Evolutionary conservation across 2,888 invertebrate species (phyloP).

Genomic region (Hirtodrosophila trivittata): DNA sequence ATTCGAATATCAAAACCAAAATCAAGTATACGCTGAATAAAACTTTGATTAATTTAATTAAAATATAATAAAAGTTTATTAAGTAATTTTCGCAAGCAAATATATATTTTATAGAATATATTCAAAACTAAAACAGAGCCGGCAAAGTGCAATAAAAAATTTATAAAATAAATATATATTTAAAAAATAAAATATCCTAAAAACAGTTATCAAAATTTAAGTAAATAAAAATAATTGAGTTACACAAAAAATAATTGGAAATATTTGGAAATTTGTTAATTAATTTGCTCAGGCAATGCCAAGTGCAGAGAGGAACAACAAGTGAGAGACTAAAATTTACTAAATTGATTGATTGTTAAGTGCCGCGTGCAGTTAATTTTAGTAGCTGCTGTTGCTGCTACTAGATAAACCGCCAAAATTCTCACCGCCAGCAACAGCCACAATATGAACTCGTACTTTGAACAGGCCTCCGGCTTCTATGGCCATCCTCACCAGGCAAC

Average conservation of each 20-base stretch:
- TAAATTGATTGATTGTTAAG: conserved; percentile 23
- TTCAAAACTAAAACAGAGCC: conserved; percentile 32
- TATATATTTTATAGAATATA: conserved; percentile 27
- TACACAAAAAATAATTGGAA: conserved; percentile 16
- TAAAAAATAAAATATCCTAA: neutral
- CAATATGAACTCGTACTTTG: conserved; percentile 97
- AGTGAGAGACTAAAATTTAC: conserved; percentile 1
- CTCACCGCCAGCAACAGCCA: conserved; percentile 83
- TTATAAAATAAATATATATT: conserved; percentile 1
- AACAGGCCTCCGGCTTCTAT: conserved; percentile 96
- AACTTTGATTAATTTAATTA: conserved; percentile 7
- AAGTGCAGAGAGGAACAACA: conserved; percentile 9
- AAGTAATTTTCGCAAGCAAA: conserved; percentile 11
- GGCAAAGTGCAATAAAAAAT: conserved; percentile 61
- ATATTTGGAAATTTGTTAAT: conserved; percentile 4
- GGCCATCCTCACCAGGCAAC: conserved; percentile 94
- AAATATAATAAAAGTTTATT: conserved; percentile 24
- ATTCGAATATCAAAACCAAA: conserved; percentile 52
- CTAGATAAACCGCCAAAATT: conserved; percentile 83
- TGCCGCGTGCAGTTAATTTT: conserved; percentile 58
- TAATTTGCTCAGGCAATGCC: conserved; percentile 18
- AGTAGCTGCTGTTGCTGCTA: conserved; percentile 64
- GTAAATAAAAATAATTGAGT: neutral
- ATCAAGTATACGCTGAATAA: conserved; percentile 54
- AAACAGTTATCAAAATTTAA: neutral